phyloP scores from a whole-genome alignment of 2,113 vertebrate species.

The Vanacampus margaritifer region DNA sequence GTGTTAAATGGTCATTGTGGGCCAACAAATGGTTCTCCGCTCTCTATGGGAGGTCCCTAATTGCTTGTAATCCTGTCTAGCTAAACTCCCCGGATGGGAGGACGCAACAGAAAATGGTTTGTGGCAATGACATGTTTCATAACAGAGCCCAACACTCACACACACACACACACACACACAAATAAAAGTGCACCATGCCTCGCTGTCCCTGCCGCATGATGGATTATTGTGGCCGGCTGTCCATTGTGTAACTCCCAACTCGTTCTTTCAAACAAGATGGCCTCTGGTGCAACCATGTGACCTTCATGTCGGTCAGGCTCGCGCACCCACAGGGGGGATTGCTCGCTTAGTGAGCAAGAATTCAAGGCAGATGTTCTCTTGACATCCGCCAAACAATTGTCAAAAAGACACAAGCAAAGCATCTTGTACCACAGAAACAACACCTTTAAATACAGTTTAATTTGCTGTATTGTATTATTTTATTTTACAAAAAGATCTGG shows the following conservation, averaged over 20 bases:
- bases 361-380: not conserved
- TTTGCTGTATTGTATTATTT: not conserved
- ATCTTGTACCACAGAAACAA: not conserved
- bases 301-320: conserved; percentile 7
- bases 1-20: conserved; percentile 38
- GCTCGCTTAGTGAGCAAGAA: not conserved
- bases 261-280: conserved; percentile 24
- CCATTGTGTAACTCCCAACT: conserved; percentile 34
- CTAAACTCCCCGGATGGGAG: conserved; percentile 53
- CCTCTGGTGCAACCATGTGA: conserved; percentile 14
- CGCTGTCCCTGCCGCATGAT: conserved; percentile 29
- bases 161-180: not conserved
- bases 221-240: conserved; percentile 37
- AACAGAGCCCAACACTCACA: conserved; percentile 28
- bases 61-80: conserved; percentile 63
- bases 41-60: conserved; percentile 50
- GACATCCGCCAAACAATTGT: not conserved
- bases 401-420: not conserved
- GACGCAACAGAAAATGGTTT: conserved; percentile 39
- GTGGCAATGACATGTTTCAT: conserved; percentile 48
- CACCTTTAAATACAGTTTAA: not conserved
- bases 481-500: not conserved
- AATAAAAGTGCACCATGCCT: conserved; percentile 25
- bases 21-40: conserved; percentile 44
- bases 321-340: not conserved